Evolutionary conservation across 2,888 invertebrate species (phyloP).

Genomic region (Hydroisotoma schaefferi): DNA sequence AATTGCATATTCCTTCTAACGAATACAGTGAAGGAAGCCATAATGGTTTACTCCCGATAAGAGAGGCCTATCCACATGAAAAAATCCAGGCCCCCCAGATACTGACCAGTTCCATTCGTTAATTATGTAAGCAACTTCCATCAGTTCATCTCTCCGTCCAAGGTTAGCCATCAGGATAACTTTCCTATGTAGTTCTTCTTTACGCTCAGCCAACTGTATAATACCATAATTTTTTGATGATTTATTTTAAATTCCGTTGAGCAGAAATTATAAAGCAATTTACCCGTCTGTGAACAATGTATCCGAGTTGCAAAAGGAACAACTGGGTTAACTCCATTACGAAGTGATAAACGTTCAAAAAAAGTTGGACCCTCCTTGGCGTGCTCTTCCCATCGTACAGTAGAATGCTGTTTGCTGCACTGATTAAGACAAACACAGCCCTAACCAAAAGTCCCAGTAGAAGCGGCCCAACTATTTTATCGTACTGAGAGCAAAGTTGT

Average conservation of each 20-base stretch:
- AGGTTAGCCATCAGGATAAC: constrained; percentile 34
- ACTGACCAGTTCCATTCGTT: constrained; percentile 29
- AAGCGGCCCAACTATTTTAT: constrained; percentile 34
- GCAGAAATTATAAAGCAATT: background rate
- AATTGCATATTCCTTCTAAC: too few relatives aligned
- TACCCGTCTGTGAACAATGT: constrained; percentile 27
- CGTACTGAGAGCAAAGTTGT: constrained; percentile 28
- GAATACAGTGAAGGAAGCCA: too few relatives aligned
- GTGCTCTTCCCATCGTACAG: constrained; percentile 17
- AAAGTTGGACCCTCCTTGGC: constrained; percentile 16
- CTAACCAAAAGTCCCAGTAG: constrained; percentile 34
- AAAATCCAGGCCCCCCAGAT: constrained; percentile 35
- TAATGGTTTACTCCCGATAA: constrained; percentile 39
- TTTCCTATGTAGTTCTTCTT: constrained; percentile 27
- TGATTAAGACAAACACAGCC: constrained; percentile 35
- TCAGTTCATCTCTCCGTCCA: constrained; percentile 29
- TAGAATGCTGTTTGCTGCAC: constrained; percentile 32
- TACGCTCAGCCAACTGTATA: constrained; percentile 21
- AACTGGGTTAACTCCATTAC: constrained; percentile 30
- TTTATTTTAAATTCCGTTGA: background rate
- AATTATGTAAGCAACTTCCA: constrained; percentile 26
- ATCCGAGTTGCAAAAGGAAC: constrained; percentile 31
- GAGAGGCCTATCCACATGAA: constrained; percentile 27
- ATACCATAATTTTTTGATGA: background rate
- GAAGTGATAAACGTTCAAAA: constrained; percentile 28